Base-by-base conservation (phyloP, 2,113 vertebrate genomes). In the Zingel zingel region DNA sequence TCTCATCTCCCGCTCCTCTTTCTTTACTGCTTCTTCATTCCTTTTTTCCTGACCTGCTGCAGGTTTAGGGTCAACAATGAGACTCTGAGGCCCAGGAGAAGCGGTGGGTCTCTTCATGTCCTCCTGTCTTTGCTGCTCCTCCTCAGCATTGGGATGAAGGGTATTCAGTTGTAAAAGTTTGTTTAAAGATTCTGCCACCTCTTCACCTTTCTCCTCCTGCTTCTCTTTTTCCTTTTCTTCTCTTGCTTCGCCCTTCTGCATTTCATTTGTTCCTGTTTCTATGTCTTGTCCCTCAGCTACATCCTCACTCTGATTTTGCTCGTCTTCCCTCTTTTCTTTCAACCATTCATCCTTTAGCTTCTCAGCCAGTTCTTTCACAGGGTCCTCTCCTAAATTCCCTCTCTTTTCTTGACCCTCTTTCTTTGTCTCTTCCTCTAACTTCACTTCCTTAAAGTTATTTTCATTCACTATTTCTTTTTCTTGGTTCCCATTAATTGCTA, bases 371-470 rank as follows among this genome's bases (percentile, higher is more conserved):
- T 78, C 84, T 72, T 53, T 79, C 30, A 5, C n/a, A 6, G 36
- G n/a, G 10, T 82, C 76, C 15, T 81, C 77, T 43, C 43, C 65
- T 19, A 59, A 61, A 65, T 48, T 67, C 47, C 39, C 43, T 48
- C 6, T 80, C 12, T 3, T 76, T 27, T 65, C 73, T 3, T 10
- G 39, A 70, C 50, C 14, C 21, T 30, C 53, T 64, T 7, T 58
- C 63, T 56, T 50, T 45, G 1, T 70, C 23, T 74, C 76, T 36
- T 74, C 65, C 50, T 67, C 73, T 16, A 62, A 23, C 8, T 45
- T 51, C 14, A 71, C 82, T 70, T 91, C 87, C 65, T 77, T 39
- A 54, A 30, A 66, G 30, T 58, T 77, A 33, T 70, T 51, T 57
- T 30, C 58, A 7, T 65, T 23, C 0, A 74, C 69, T 30, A n/a